Percentiles rank a stretch among this genome's conserved stretches.
phyloP scores from a whole-genome alignment of 2,888 invertebrate genomes.

The Automeris io region DNA sequence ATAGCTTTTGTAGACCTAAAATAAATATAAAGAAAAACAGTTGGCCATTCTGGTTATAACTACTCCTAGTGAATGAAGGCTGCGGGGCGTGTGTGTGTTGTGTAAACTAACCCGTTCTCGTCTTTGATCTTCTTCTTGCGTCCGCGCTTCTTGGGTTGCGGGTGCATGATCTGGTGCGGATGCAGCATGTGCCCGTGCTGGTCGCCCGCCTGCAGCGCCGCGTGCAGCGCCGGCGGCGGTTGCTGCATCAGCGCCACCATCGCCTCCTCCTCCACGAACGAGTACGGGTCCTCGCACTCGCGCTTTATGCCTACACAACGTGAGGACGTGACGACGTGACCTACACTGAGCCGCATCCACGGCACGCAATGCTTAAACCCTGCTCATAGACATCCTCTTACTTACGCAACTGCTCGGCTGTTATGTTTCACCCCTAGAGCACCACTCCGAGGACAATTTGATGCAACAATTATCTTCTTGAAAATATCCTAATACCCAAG shows the following conservation, averaged over 20 bases:
- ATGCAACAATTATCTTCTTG: too few relatives aligned
- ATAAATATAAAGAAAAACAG: too few relatives aligned
- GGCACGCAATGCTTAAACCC: not conserved
- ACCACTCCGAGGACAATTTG: too few relatives aligned
- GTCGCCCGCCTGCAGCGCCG: constrained; percentile 53
- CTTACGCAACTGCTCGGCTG: too few relatives aligned
- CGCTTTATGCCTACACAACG: constrained; percentile 59
- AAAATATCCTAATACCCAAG: too few relatives aligned
- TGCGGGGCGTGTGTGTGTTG: too few relatives aligned
- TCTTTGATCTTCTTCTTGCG: constrained; percentile 89
- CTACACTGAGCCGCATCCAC: not conserved
- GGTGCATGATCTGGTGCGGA: constrained; percentile 65
- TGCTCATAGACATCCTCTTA: too few relatives aligned
- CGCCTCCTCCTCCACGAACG: constrained; percentile 89
- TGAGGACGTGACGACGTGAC: not conserved
- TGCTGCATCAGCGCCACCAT: constrained; percentile 76
- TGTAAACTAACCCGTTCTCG: constrained; percentile 77
- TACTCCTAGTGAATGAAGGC: too few relatives aligned
- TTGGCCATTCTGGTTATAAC: too few relatives aligned
- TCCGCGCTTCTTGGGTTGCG: constrained; percentile 88
- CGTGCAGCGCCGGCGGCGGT: constrained; percentile 36
- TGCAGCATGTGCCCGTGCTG: constrained; percentile 51
- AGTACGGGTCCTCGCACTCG: constrained; percentile 87
- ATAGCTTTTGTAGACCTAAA: too few relatives aligned
- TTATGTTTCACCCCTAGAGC: too few relatives aligned